phyloP scores from a whole-genome alignment of 2,888 invertebrate species.

The Heliconius charithonia region DNA sequence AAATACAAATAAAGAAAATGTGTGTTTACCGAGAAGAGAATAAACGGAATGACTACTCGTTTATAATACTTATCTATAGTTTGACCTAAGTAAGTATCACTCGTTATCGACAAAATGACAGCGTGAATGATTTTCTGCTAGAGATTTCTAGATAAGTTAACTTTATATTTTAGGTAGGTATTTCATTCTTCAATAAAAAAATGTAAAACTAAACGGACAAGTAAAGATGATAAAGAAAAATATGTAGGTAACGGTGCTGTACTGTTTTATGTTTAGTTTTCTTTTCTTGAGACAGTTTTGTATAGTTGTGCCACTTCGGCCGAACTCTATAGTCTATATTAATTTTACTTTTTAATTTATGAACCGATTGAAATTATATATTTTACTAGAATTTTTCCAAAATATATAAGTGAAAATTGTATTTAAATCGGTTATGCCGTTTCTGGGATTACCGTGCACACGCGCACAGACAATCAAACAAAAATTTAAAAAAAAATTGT shows the following conservation, averaged over 20 bases:
- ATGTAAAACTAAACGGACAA: background rate
- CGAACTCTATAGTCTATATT: too few species aligned
- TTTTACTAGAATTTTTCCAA: too few species aligned
- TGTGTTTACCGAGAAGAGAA: background rate
- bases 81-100: slow-evolving; percentile 10
- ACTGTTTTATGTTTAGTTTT: too few species aligned
- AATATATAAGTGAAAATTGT: too few species aligned
- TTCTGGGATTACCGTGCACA: too few species aligned
- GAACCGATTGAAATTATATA: too few species aligned
- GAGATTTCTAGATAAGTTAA: slow-evolving; percentile 32
- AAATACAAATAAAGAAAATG: background rate
- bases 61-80: slow-evolving; percentile 23
- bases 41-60: slow-evolving; percentile 12
- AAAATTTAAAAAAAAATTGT: too few species aligned
- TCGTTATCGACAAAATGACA: slow-evolving; percentile 35
- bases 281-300: too few species aligned
- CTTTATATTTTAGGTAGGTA: slow-evolving; percentile 2
- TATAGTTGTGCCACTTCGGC: too few species aligned
- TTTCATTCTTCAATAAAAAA: background rate
- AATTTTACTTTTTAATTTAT: too few species aligned
- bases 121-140: slow-evolving; percentile 19
- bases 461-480: too few species aligned
- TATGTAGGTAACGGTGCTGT: background rate
- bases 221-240: background rate
- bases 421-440: too few species aligned